Evolutionary conservation across 2,888 invertebrate species (phyloP), one percentile per base, ranked within the genome.

Genomic region (Cepaea hortensis): DNA sequence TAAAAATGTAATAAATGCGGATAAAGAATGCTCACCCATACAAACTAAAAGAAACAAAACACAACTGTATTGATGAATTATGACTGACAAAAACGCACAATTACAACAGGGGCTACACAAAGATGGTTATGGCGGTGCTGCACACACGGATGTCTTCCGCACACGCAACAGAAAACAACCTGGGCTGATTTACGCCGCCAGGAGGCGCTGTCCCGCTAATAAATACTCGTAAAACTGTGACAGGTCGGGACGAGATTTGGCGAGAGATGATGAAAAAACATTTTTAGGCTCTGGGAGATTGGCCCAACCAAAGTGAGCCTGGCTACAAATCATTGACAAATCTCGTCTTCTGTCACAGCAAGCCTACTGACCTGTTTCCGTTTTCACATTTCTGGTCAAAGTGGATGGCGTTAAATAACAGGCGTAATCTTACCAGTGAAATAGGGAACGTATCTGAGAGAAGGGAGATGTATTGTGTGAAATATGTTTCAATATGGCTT

Each of bases 191-290:
- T 77, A 77, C 77, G 55, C n/a, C 3, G 50, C 11, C 77, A 20
- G 55, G 46, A 20, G 77, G 77, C 55, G n/a, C 77, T 55, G 77
- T 77, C 77, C 55, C 77, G 55, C 77, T 18, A 50, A 79, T 79
- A 79, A 61, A 79, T 23, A 23, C 77, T 79, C 77, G 61, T 79
- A 79, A 79, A 79, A 79, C 77, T 48, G 68, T 68, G 61, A 79
- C 77, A 61, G 23, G 55, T n/a, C 61, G 61, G 23, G 77, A 55
- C 77, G 77, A 61, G 61, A 61, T 79, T 61, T 23, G 15, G 61
- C n/a, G 61, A 20, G 76, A 55, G 50, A 76, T 76, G n/a, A n/a
- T 23, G 9, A 35, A 48, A 23, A 23, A 79, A 79, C 77, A 79
- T 61, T 79, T 79, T 61, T 61, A 11, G 20, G 61, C 23, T 61